Conservation (phyloP, 2,797 vertebrate genomes). For the Coracias cyanogaster region DNA sequence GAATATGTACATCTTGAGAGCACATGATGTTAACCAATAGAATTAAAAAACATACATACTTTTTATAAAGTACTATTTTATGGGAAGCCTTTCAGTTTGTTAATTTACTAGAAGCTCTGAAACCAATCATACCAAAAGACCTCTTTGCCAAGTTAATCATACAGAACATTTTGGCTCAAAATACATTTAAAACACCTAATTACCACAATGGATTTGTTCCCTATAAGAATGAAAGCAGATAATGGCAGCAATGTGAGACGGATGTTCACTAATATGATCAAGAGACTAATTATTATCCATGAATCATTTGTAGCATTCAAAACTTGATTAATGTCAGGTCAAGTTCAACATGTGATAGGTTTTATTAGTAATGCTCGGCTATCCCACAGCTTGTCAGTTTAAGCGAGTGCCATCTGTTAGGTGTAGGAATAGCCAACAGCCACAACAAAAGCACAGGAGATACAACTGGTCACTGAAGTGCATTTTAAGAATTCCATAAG, state of each 20-base stretch:
- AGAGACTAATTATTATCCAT: conserved; percentile 76
- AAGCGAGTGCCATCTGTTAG: conserved; percentile 69
- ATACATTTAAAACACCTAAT: conserved; percentile 64
- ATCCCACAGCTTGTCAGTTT: conserved; percentile 71
- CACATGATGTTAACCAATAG: neutral
- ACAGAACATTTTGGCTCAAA: conserved; percentile 55
- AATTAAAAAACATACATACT: neutral
- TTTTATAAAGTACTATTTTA: neutral
- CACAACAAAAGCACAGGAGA: conserved; percentile 57
- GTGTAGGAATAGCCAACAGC: conserved; percentile 63
- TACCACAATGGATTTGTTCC: conserved; percentile 55
- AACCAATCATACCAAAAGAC: conserved; percentile 3
- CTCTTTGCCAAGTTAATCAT: conserved; percentile 57
- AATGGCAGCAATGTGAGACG: conserved; percentile 51
- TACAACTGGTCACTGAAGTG: conserved; percentile 32
- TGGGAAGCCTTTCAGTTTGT: neutral
- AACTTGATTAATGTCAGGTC: conserved; percentile 79
- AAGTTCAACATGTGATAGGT: conserved; percentile 74
- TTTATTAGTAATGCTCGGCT: conserved; percentile 76
- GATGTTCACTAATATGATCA: conserved; percentile 72
- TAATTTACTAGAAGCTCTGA: conserved; percentile 22
- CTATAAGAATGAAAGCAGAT: conserved; percentile 59
- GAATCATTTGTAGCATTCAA: conserved; percentile 77
- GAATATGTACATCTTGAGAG: neutral
- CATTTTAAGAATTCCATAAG: neutral